phyloP scores from a whole-genome alignment of 2,113 vertebrate species.

The Takifugu flavidus region DNA sequence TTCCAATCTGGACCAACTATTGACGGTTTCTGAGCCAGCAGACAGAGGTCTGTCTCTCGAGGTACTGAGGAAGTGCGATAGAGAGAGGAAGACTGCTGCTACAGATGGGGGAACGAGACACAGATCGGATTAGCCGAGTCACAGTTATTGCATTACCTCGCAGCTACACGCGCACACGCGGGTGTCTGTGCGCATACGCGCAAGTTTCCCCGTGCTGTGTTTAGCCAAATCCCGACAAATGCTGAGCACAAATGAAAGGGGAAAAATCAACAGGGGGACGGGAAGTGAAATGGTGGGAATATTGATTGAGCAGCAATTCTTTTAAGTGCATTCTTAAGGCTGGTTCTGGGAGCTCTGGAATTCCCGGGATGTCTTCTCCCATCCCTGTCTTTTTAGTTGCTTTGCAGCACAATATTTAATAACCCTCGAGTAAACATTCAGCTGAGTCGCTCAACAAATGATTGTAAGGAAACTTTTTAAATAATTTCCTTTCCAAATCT shows the following conservation, averaged over 20 bases:
- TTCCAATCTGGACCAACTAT: constrained; percentile 71
- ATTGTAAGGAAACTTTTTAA: constrained; percentile 76
- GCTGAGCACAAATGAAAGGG: constrained; percentile 27
- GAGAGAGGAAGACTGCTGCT: constrained; percentile 38
- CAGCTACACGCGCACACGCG: constrained; percentile 20
- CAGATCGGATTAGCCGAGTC: constrained; percentile 58
- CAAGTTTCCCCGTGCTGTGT: constrained; percentile 3
- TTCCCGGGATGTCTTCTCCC: constrained; percentile 58
- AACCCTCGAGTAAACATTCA: constrained; percentile 73
- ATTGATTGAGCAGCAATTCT: constrained; percentile 42
- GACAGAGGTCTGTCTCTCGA: constrained; percentile 55
- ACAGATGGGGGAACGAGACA: constrained; percentile 50
- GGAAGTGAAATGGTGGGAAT: constrained; percentile 28
- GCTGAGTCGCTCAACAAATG: constrained; percentile 75
- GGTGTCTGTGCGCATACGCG: not conserved
- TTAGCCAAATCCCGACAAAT: constrained; percentile 25
- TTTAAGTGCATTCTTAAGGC: constrained; percentile 56
- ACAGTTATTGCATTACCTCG: constrained; percentile 63
- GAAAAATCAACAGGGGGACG: constrained; percentile 3
- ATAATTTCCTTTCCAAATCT: constrained; percentile 71
- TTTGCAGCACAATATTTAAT: constrained; percentile 74
- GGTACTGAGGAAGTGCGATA: constrained; percentile 49
- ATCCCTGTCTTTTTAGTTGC: constrained; percentile 61
- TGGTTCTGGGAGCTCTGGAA: constrained; percentile 43
- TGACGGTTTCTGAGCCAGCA: constrained; percentile 57